Evolutionary conservation across 2,797 vertebrate genomes (phyloP).

Genomic region (Triplophysa bombifrons): DNA sequence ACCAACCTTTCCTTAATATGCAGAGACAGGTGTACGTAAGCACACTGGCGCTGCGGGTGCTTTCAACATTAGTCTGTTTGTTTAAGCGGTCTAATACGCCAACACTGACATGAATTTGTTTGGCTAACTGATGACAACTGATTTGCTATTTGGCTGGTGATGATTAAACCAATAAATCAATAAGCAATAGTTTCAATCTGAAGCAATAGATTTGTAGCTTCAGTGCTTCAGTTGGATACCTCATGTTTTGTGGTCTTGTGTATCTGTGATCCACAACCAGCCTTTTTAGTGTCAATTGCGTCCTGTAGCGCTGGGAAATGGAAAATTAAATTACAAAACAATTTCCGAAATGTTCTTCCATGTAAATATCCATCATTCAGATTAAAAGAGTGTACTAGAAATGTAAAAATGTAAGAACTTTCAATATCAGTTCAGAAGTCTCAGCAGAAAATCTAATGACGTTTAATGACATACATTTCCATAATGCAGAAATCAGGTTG

Average conservation of each 20-base stretch:
- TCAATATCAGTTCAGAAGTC: not conserved
- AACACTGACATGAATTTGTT: not conserved
- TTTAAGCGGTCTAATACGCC: not conserved
- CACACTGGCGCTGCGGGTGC: not conserved
- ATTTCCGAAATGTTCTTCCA: too few relatives aligned
- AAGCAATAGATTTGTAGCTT: not conserved
- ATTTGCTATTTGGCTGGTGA: not conserved
- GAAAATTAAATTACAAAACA: not conserved
- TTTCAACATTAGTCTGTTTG: not conserved
- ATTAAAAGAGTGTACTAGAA: not conserved
- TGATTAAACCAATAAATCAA: not conserved
- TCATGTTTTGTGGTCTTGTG: not conserved
- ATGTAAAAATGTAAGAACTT: not conserved
- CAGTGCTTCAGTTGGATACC: not conserved
- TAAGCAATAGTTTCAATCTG: not conserved
- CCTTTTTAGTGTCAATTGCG: not conserved
- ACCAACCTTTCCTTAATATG: not conserved
- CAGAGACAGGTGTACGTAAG: not conserved
- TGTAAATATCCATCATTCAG: not conserved
- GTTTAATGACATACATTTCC: constrained; percentile 37
- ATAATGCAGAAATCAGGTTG: not conserved
- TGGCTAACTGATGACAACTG: not conserved
- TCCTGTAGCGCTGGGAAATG: not conserved
- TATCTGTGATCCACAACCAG: not conserved
- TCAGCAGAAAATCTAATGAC: not conserved